Evolutionary conservation across 2,797 vertebrate species (phyloP), one percentile per base, ranked within the genome.

Genomic region (Leuciscus waleckii): DNA sequence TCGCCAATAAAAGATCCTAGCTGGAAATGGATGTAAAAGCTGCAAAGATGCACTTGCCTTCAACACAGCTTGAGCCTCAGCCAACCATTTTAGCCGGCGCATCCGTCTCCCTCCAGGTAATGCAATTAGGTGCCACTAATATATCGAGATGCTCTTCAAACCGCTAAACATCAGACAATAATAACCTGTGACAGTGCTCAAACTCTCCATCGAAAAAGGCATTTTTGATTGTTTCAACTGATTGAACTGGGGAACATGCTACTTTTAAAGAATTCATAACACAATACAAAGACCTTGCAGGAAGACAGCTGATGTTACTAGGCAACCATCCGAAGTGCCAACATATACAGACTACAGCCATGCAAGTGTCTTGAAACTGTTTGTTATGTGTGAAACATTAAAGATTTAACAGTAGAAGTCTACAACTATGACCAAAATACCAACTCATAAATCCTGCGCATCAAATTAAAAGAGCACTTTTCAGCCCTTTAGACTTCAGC

Each of bases 121-220:
- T 96, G 95, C 95, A 95, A 96, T 96, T 96, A 96, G 95, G 94
- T 95, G 93, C 94, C 94, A 95, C 95, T 96, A 96, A 95, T 96
- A 96, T 95, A 94, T 94, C 91, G 93, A 94, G 94, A 95, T 95
- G 94, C 95, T 96, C 94, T 95, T 95, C 92, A 95, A 94, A 94
- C 93, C 94, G 93, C 94, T 95, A 95, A 95, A 94, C 92, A 95
- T 93, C 93, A 92, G 82, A 83, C 91, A 90, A 92, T 95, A 96
- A 96, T 94, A 95, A 95, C 94, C 92, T 91, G 91, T 95, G 95
- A 95, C 95, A 95, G 94, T 90, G 92, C 92, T 95, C 93, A 37
- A 68, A 73, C 54, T 65, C 67, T 73, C 29, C 29, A 39, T 51
- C 1, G 51, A 51, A 87, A 69, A 39, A 92, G 89, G 89, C 91